Evolutionary conservation across 2,113 vertebrate genomes (phyloP).

Genomic region (Elephas maximus): DNA sequence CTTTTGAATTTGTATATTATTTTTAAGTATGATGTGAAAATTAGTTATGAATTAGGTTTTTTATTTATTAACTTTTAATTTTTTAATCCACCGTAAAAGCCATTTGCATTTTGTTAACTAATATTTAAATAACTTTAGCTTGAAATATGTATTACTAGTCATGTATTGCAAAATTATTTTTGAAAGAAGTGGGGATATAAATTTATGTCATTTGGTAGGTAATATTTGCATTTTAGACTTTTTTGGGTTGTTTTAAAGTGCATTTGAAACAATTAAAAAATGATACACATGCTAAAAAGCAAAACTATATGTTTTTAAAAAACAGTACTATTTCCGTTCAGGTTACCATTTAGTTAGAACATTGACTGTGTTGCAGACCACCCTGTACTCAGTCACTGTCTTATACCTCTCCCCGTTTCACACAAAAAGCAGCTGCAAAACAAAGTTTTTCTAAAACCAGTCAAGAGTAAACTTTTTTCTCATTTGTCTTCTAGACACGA

Average conservation of each 20-base stretch:
- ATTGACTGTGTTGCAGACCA: constrained; percentile 86
- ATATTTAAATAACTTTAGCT: constrained; percentile 52
- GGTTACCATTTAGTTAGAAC: constrained; percentile 77
- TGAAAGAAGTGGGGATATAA: constrained; percentile 58
- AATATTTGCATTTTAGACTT: constrained; percentile 61
- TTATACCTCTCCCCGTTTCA: constrained; percentile 90
- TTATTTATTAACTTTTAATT: constrained; percentile 19
- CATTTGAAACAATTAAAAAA: constrained; percentile 43
- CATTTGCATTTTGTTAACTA: constrained; percentile 58
- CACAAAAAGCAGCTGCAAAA: constrained; percentile 95
- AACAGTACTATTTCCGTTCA: constrained; percentile 68
- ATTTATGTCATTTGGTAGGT: constrained; percentile 50
- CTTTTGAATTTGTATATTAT: constrained; percentile 48
- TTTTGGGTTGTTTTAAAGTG: constrained; percentile 29
- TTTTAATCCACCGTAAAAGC: constrained; percentile 31
- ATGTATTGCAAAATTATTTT: constrained; percentile 15
- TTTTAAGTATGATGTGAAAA: constrained; percentile 36
- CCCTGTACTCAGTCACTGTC: constrained; percentile 92
- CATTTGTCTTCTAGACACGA: constrained; percentile 98
- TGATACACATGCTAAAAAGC: not conserved
- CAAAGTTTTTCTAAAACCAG: constrained; percentile 91
- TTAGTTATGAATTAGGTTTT: not conserved
- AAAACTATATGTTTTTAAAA: constrained; percentile 31
- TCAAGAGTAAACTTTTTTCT: constrained; percentile 93
- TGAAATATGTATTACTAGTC: constrained; percentile 46